Conservation (phyloP, 2,113 vertebrate species). For the Eurystomus gularis region DNA sequence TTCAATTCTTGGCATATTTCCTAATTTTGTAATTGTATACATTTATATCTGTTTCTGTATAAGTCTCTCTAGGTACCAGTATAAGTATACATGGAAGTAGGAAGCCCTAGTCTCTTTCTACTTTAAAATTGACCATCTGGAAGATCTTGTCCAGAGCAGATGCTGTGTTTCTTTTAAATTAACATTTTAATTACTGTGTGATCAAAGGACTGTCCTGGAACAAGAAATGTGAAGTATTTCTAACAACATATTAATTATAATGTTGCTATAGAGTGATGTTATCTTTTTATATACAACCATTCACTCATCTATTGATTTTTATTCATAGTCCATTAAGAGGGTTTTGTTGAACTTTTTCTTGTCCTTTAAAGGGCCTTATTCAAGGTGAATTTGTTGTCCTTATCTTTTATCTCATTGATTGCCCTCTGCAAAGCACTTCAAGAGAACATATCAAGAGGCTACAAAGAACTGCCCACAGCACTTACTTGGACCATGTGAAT, state of each 20-base stretch:
- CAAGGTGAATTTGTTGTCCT: not conserved
- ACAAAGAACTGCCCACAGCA: not conserved
- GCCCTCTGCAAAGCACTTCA: not conserved
- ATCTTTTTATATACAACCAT: not conserved
- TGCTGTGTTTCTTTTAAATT: not conserved
- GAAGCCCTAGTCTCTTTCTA: not conserved
- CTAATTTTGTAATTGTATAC: not conserved
- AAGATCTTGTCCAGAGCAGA: not conserved
- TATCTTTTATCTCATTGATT: not conserved
- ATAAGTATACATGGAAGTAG: not conserved
- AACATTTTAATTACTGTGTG: not conserved
- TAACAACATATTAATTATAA: not conserved
- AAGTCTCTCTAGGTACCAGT: not conserved
- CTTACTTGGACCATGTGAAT: not conserved
- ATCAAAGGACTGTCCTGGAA: not conserved
- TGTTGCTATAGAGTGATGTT: accelerated
- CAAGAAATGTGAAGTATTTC: not conserved
- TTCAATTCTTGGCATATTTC: not conserved
- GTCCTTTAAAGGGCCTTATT: not conserved
- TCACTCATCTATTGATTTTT: not conserved
- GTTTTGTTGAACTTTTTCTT: not conserved
- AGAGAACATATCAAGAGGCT: not conserved
- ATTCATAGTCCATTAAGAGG: not conserved
- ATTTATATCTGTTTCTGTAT: not conserved
- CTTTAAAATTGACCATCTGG: not conserved